Evolutionary conservation across 2,113 vertebrate genomes (phyloP).

Genomic region (Capra hircus): DNA sequence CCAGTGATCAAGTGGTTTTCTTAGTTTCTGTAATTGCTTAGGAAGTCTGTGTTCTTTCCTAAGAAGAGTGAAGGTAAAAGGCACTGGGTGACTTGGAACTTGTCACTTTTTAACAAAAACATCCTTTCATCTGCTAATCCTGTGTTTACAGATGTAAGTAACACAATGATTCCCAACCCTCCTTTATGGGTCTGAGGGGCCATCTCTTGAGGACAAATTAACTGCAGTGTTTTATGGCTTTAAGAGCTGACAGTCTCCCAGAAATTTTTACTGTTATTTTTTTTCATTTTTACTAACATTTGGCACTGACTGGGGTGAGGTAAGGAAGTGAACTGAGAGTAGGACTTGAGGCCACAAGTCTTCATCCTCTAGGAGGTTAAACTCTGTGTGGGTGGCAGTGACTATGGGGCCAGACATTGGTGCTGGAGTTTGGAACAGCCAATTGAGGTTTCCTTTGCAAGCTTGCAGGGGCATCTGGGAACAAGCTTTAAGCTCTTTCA

Average conservation of each 20-base stretch:
- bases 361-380: conserved; percentile 1
- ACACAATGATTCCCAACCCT: conserved; percentile 14
- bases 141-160: conserved; percentile 46
- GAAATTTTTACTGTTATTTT: background rate
- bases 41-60: conserved; percentile 68
- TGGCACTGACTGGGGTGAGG: background rate
- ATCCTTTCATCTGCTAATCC: conserved; percentile 74
- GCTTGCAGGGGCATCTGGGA: background rate
- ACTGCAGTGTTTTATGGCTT: conserved; percentile 32
- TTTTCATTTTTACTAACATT: background rate
- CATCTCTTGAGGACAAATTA: background rate
- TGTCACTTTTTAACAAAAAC: conserved; percentile 75
- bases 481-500: background rate
- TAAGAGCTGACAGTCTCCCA: background rate
- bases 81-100: conserved; percentile 20
- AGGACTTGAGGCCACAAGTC: background rate
- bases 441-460: background rate
- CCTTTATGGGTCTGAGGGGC: background rate
- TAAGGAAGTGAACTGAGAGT: background rate
- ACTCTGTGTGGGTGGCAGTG: background rate
- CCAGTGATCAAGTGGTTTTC: conserved; percentile 48
- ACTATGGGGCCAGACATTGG: background rate
- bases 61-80: conserved; percentile 45
- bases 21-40: conserved; percentile 56
- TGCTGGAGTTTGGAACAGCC: background rate